These are phyloP conservation scores for Platyscapa corneri DNA, from an alignment of 1,140 invertebrate species.

Conservation along the genomic window DNA sequence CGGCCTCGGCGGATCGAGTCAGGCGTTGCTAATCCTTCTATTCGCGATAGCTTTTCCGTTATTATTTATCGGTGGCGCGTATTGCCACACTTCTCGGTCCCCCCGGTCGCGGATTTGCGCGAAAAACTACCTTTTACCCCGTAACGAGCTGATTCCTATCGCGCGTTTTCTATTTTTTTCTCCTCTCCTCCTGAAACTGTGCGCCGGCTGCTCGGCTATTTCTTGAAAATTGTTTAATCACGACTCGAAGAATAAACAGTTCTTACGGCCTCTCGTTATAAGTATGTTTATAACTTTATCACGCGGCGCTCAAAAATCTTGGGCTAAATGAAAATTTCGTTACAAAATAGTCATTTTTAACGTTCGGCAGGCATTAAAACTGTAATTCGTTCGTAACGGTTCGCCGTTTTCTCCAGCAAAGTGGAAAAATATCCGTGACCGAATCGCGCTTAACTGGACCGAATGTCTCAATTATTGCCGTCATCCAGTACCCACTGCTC, in stretches of 20 bases:
- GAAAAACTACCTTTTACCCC: neutral
- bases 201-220: too few species aligned
- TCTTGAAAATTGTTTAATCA: neutral
- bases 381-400: neutral
- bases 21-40: neutral
- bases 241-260: neutral
- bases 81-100: neutral
- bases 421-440: neutral
- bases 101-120: neutral
- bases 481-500: too few species aligned
- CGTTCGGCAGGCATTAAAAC: neutral
- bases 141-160: too few species aligned
- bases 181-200: too few species aligned
- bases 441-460: neutral
- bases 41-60: neutral
- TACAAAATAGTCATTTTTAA: neutral
- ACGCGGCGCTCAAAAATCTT: neutral
- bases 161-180: neutral
- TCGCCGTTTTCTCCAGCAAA: neutral
- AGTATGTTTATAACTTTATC: neutral
- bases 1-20: too few species aligned
- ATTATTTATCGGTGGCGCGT: neutral
- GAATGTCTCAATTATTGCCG: neutral
- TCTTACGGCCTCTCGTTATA: neutral
- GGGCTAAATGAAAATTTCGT: neutral